Evolutionary conservation across 2,113 vertebrate species (phyloP).

Genomic region (Crocuta crocuta): DNA sequence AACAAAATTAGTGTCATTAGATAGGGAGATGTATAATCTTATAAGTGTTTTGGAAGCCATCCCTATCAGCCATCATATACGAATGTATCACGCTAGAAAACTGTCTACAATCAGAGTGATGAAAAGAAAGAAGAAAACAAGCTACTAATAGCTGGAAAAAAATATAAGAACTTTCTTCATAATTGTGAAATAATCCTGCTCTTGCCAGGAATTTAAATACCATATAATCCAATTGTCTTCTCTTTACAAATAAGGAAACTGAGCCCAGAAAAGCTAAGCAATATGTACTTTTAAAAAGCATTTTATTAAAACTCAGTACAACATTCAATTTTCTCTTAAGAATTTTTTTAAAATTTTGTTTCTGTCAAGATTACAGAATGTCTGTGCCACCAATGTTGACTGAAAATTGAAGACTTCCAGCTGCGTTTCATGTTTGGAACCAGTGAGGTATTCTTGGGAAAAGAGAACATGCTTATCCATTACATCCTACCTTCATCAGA

Average conservation of each 20-base stretch:
- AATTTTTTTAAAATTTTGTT: background rate
- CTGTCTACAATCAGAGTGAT: background rate
- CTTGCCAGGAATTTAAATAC: background rate
- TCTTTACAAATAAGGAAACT: background rate
- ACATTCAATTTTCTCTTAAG: background rate
- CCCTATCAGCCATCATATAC: background rate
- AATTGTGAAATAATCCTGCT: background rate
- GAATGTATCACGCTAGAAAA: background rate
- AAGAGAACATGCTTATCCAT: background rate
- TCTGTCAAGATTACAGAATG: background rate
- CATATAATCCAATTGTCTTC: background rate
- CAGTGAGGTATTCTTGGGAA: background rate
- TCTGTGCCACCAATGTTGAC: background rate
- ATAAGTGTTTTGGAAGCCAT: background rate
- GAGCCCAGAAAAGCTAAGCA: background rate
- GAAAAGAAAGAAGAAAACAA: background rate
- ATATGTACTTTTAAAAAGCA: background rate
- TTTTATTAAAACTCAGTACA: conserved; percentile 9
- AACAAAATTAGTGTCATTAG: background rate
- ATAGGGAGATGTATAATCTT: background rate
- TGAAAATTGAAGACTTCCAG: background rate
- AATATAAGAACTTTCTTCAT: background rate
- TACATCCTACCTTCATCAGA: background rate
- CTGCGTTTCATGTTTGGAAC: background rate
- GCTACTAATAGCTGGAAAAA: background rate